Conservation (phyloP, 35 echinoderm and acorn worm genomes). For the Anneissia japonica region DNA sequence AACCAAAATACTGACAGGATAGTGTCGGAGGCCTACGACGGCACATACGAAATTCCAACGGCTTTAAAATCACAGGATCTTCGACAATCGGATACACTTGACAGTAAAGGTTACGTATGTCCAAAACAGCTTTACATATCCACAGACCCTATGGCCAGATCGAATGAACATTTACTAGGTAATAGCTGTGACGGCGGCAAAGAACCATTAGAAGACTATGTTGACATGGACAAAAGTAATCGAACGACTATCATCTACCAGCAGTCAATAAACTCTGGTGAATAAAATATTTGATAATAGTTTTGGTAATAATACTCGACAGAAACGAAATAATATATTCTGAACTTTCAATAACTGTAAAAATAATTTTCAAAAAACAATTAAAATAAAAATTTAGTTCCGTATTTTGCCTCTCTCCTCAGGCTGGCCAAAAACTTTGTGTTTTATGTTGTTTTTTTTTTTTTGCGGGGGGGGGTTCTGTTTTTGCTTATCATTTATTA, state of each 20-base stretch:
- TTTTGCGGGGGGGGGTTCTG: no score
- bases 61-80: not conserved
- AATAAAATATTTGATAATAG: not conserved
- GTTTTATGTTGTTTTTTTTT: no score
- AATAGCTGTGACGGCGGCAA: not conserved
- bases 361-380: no score
- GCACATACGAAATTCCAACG: not conserved
- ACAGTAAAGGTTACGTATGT: not conserved
- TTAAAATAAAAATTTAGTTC: no score
- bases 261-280: not conserved
- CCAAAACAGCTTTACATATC: not conserved
- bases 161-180: not conserved
- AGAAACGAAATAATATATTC: no score
- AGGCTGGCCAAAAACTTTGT: no score
- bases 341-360: no score
- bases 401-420: no score
- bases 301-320: no score
- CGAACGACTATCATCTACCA: not conserved
- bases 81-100: not conserved
- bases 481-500: no score
- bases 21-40: not conserved
- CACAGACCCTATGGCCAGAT: not conserved
- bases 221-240: not conserved
- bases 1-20: not conserved
- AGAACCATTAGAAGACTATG: not conserved